Evolutionary conservation across 2,888 invertebrate genomes (phyloP).

Genomic region (Tenthredo notha): DNA sequence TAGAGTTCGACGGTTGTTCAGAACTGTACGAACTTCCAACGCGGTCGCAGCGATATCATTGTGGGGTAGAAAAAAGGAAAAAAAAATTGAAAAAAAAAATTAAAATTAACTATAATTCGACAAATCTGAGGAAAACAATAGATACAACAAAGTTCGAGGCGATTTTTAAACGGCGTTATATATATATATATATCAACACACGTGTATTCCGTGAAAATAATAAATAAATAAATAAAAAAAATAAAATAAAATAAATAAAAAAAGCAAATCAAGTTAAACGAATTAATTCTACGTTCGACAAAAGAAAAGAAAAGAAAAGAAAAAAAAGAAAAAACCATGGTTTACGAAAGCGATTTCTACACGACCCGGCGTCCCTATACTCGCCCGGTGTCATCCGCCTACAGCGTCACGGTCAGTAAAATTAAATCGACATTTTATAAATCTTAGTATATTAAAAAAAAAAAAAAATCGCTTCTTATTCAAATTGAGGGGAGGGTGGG

Average conservation of each 20-base stretch:
- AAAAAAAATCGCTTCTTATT: neutral
- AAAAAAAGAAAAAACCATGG: too few relatives aligned
- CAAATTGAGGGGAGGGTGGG: neutral
- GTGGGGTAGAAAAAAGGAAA: slow-evolving; percentile 21
- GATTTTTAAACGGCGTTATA: slow-evolving; percentile 19
- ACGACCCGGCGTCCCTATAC: slow-evolving; percentile 92
- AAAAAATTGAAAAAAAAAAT: too few relatives aligned
- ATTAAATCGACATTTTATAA: slow-evolving; percentile 29
- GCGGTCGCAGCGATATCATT: slow-evolving; percentile 67
- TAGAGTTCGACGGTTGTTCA: slow-evolving; percentile 60
- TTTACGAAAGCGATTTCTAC: slow-evolving; percentile 96
- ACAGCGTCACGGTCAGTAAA: slow-evolving; percentile 90
- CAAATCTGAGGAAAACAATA: too few relatives aligned
- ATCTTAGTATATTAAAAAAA: too few relatives aligned
- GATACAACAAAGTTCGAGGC: too few relatives aligned
- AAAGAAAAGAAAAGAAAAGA: too few relatives aligned
- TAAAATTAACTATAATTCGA: too few relatives aligned
- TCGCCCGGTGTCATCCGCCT: slow-evolving; percentile 86
- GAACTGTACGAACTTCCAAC: slow-evolving; percentile 76
- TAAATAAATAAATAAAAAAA: too few relatives aligned
- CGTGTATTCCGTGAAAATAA: too few relatives aligned
- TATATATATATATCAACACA: too few relatives aligned
- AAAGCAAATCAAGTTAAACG: neutral
- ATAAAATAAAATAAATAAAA: too few relatives aligned
- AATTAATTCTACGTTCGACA: slow-evolving; percentile 22